Percentiles rank a stretch among this genome's conserved stretches.
These are phyloP conservation scores for Drosophila virilis DNA, from an alignment of 1,140 invertebrate species.

Conservation along the genomic window DNA sequence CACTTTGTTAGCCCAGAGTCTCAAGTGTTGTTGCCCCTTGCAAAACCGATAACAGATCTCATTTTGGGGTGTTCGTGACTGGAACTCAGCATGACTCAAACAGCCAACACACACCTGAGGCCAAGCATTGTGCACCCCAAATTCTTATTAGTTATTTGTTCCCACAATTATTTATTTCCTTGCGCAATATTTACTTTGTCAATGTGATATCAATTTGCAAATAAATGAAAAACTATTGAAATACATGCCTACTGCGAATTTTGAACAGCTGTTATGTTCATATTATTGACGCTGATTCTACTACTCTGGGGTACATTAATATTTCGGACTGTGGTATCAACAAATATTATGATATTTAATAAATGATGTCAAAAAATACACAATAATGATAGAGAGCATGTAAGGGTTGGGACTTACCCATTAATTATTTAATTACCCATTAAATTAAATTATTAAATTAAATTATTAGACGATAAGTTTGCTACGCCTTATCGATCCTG, in stretches of 20 bases:
- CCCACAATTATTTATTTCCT: constrained; percentile 66
- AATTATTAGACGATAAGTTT: too few relatives aligned
- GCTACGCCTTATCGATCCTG: too few relatives aligned
- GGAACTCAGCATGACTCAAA: constrained; percentile 1
- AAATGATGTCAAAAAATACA: too few relatives aligned
- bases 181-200: constrained; percentile 75
- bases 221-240: constrained; percentile 67
- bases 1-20: constrained; percentile 51
- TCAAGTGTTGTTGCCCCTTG: constrained; percentile 8
- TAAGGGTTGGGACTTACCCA: too few relatives aligned
- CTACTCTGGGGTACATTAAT: neutral
- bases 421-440: too few relatives aligned
- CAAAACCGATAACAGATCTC: constrained; percentile 58
- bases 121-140: constrained; percentile 19
- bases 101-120: constrained; percentile 2
- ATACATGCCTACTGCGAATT: constrained; percentile 31
- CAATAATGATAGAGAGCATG: too few relatives aligned
- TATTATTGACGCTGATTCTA: too few relatives aligned
- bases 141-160: constrained; percentile 53
- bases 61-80: constrained; percentile 38
- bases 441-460: too few relatives aligned
- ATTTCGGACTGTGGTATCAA: too few relatives aligned
- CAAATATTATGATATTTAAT: too few relatives aligned
- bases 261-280: too few relatives aligned
- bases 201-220: constrained; percentile 79